Base-by-base conservation (phyloP, 2,888 invertebrate species). In the Spilarctia lutea region DNA sequence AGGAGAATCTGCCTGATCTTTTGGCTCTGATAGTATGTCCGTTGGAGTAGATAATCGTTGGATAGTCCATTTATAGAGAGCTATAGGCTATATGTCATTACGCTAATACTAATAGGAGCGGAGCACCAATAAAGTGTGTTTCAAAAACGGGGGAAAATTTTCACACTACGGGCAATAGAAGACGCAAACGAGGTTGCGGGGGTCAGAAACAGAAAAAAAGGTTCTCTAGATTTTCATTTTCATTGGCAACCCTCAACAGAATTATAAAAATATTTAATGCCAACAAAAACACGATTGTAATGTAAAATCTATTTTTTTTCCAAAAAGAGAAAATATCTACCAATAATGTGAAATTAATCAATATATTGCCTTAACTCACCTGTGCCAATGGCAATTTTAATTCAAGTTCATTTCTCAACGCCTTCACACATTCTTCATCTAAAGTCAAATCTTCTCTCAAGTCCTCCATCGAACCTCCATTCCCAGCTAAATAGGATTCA, bases 381-480 rank as follows among this genome's bases (percentile, higher is more conserved):
- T 97, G 97, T 68, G 97, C 97, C 76, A 97, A 95, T 18, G 97
- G 97, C 80, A 98, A 93, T 90, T 97, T 98, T 83, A 97, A 96
- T 82, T 97, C 95, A 67, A 98, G 90, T 89, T 98, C 98, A 84
- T 97, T 97, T 77, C 97, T 93, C 76, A 98, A 96, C 1, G 97
- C 97, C 63, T 97, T 96, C 84, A 97, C 97, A 82, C 97, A 97
- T 86, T 97, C 97, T 85, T 97, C 97, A 85, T 97, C 97, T 77
- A 97, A 92, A 30, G 96, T 96, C 75, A 97, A 96, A 1, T 96
- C 96, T 33, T 96, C 96, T 79, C 97, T 96, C 67, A 94, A 88
- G 79, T 96, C 95, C 56, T 96, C 96, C 7, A 93, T 89, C 7
- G 94, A 93, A 65, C 96, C 95, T 0, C 96, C 96, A 78, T 96